Conservation (phyloP, 37 sponge, comb jelly and placozoan genomes). For the Dysidea cf. avara region DNA sequence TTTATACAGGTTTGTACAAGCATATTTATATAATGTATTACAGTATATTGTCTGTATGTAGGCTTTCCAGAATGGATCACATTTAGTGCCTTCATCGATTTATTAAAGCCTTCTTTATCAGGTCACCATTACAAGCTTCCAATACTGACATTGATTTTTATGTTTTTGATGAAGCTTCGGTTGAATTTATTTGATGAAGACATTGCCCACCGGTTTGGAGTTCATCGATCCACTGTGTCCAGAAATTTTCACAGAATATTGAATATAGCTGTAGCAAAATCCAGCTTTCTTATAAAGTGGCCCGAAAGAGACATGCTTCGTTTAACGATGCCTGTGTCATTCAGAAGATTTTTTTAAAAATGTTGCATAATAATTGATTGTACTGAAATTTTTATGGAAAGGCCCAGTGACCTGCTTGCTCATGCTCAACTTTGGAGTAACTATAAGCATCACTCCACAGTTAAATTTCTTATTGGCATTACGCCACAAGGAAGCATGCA, state of each 20-base stretch:
- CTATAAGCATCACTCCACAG: constrained; percentile 50
- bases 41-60: no score
- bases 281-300: constrained; percentile 11
- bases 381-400: constrained; percentile 41
- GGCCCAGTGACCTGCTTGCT: constrained; percentile 39
- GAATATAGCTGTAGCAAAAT: not conserved
- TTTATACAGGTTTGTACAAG: no score
- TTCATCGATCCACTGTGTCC: constrained; percentile 13
- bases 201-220: constrained; percentile 13
- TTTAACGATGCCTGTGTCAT: constrained; percentile 9
- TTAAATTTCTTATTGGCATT: constrained; percentile 42
- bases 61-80: no score
- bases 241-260: constrained; percentile 21
- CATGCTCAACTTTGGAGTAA: constrained; percentile 49
- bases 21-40: no score
- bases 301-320: constrained; percentile 21
- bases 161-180: constrained; percentile 24
- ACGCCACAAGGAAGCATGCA: constrained; percentile 57
- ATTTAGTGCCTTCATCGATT: no score
- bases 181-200: constrained; percentile 25
- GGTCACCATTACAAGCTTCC: not conserved
- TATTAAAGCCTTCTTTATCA: not conserved
- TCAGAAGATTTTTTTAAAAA: not conserved
- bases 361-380: constrained; percentile 52
- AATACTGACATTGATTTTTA: not conserved